These are phyloP conservation scores for Bombyx mori DNA, from an alignment of 1,140 invertebrate genomes.

Conservation along the genomic window DNA sequence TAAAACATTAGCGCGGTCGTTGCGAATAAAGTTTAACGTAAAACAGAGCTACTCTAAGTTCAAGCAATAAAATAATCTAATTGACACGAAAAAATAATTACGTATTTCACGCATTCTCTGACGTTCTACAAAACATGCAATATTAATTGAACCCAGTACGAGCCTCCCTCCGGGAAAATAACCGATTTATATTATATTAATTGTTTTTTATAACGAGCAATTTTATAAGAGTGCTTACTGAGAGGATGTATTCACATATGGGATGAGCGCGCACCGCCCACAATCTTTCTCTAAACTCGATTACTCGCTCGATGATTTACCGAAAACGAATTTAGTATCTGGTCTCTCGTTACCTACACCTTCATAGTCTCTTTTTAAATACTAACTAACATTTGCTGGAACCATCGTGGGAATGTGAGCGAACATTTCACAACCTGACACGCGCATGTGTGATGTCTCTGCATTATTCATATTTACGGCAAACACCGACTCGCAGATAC, in stretches of 20 bases:
- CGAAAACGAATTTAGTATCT: slow-evolving; percentile 59
- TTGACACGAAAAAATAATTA: slow-evolving; percentile 10
- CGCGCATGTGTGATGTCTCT: no score
- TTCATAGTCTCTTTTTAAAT: slow-evolving; percentile 31
- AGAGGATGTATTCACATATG: slow-evolving; percentile 58
- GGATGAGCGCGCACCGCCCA: slow-evolving; percentile 52
- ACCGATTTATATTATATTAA: neutral
- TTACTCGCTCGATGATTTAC: slow-evolving; percentile 66
- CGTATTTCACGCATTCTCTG: no score
- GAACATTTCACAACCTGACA: slow-evolving; percentile 5
- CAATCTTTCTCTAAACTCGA: slow-evolving; percentile 64
- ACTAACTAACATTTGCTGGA: slow-evolving; percentile 7
- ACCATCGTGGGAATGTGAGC: slow-evolving; percentile 17
- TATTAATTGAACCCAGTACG: slow-evolving; percentile 38
- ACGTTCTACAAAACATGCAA: slow-evolving; percentile 3
- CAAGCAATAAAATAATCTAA: slow-evolving; percentile 9
- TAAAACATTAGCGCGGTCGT: no score
- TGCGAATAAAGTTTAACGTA: no score
- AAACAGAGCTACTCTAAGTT: no score
- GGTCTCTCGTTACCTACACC: slow-evolving; percentile 43
- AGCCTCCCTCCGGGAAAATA: slow-evolving; percentile 48
- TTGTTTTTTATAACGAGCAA: slow-evolving; percentile 24
- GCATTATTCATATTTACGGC: no score
- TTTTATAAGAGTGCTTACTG: slow-evolving; percentile 34
- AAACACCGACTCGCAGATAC: no score